Conservation (phyloP, 2,797 vertebrate species). For the Sarcoramphus papa region DNA sequence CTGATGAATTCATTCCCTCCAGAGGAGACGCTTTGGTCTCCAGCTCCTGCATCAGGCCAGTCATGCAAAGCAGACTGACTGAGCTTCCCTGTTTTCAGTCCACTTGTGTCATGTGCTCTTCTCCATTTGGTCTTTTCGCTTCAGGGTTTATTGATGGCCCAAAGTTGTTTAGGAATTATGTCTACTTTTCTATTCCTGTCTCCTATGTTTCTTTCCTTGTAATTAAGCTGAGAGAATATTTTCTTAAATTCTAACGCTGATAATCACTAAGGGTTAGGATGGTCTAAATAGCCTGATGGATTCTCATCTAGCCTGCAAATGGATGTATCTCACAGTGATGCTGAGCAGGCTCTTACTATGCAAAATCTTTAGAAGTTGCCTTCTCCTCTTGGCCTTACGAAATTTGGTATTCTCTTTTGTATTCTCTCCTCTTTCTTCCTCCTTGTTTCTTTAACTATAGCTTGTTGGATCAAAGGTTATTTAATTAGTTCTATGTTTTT, state of each 20-base stretch:
- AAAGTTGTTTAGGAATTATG: conserved; percentile 4
- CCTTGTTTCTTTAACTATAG: background rate
- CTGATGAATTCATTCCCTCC: background rate
- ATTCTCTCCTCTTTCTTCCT: background rate
- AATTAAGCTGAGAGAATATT: conserved; percentile 32
- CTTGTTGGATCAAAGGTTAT: background rate
- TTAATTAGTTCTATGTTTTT: background rate
- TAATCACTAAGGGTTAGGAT: conserved; percentile 14
- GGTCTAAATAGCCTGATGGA: background rate
- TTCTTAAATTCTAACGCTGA: background rate
- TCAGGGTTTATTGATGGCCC: conserved; percentile 2
- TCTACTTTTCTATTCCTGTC: conserved; percentile 9
- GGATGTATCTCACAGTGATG: background rate
- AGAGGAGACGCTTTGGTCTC: conserved; percentile 10
- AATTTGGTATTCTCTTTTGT: background rate
- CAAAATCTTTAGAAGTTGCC: background rate
- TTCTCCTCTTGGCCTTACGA: background rate
- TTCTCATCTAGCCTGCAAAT: background rate
- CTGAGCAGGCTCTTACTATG: background rate
- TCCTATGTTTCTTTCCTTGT: conserved; percentile 25
- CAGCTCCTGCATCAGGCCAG: background rate
- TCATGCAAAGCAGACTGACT: background rate
- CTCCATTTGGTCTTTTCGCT: background rate
- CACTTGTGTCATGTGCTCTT: background rate
- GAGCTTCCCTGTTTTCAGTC: conserved; percentile 9